These are phyloP conservation scores for Xylota sylvarum DNA, from an alignment of 2,888 invertebrate genomes.

Conservation along the genomic window DNA sequence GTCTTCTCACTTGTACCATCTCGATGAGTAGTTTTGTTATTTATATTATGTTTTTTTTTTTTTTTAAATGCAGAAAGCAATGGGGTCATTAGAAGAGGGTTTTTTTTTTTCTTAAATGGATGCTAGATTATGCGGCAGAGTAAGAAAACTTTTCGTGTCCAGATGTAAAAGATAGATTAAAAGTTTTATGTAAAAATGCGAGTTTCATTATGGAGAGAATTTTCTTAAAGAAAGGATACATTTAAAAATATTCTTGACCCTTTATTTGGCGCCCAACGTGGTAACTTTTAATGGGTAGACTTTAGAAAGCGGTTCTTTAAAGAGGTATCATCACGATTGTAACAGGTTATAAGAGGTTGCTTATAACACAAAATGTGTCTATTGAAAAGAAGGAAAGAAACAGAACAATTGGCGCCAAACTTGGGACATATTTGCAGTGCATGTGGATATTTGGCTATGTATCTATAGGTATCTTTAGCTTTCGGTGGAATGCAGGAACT, in stretches of 20 bases:
- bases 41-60: slow-evolving; percentile 6
- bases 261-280: neutral
- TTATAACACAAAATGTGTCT: too few relatives aligned
- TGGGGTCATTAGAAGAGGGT: slow-evolving; percentile 64
- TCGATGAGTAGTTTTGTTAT: slow-evolving; percentile 70
- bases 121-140: slow-evolving; percentile 31
- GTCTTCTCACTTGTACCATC: slow-evolving; percentile 68
- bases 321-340: too few relatives aligned
- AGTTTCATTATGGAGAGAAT: neutral
- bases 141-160: slow-evolving; percentile 26
- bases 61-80: slow-evolving; percentile 51
- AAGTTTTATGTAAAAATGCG: neutral
- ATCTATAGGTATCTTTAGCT: too few relatives aligned
- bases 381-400: too few relatives aligned
- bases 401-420: too few relatives aligned
- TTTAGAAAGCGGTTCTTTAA: too few relatives aligned
- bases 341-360: too few relatives aligned
- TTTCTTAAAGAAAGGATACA: neutral
- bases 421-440: too few relatives aligned
- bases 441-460: too few relatives aligned
- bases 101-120: slow-evolving; percentile 12
- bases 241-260: neutral
- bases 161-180: slow-evolving; percentile 13
- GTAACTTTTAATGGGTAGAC: too few relatives aligned
- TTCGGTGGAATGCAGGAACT: too few relatives aligned